These are phyloP conservation scores for Anastrepha ludens DNA, from an alignment of 1,140 invertebrate species.

Conservation along the genomic window DNA sequence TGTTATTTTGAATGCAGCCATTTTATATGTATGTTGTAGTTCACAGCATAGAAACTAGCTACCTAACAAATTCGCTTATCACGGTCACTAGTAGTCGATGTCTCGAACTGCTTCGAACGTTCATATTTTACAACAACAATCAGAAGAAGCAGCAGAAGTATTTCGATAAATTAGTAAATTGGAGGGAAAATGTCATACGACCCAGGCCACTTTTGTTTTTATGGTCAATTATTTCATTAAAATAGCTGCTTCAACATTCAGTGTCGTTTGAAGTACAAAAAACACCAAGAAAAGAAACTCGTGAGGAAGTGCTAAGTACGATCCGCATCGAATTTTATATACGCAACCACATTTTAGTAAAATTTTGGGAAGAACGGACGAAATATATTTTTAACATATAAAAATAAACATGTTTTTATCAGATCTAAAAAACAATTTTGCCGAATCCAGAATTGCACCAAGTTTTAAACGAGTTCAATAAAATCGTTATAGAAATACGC, in stretches of 20 bases:
- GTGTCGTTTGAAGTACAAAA: not conserved
- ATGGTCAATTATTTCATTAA: not conserved
- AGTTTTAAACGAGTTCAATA: too few species aligned
- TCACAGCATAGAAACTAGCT: not conserved
- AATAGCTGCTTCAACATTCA: not conserved
- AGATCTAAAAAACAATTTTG: too few species aligned
- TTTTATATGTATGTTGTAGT: not conserved
- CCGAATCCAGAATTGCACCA: too few species aligned
- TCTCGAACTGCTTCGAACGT: not conserved
- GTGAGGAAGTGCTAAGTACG: too few species aligned
- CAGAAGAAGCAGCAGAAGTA: not conserved
- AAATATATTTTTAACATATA: too few species aligned
- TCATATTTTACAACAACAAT: not conserved
- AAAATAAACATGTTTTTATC: too few species aligned
- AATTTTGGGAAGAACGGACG: too few species aligned
- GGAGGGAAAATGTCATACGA: conserved; percentile 27
- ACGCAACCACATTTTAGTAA: too few species aligned
- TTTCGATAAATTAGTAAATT: not conserved
- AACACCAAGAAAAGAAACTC: not conserved
- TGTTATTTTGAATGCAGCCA: not conserved
- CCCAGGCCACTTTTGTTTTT: not conserved
- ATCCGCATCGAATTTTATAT: too few species aligned
- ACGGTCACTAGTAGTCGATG: not conserved
- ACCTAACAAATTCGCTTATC: conserved; percentile 1
- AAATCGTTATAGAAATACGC: too few species aligned